A percentile compares a stretch with the other conserved stretches of the same genome.
Conservation (phyloP, 2,113 vertebrate genomes). For the Crotalus tigris region DNA sequence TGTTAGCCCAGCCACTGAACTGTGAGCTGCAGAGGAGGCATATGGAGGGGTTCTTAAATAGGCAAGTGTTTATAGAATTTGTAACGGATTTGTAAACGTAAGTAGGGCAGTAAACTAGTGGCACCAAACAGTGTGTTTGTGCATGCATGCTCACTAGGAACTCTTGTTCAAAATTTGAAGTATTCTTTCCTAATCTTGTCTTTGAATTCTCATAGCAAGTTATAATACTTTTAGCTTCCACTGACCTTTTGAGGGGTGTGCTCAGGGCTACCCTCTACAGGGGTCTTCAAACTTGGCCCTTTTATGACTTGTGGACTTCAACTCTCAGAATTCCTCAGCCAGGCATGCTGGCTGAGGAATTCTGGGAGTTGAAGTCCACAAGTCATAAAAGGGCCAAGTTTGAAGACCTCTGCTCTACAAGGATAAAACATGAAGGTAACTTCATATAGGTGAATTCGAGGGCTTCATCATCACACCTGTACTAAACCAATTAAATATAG, state of each 20-base stretch:
- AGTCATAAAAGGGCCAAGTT: too few relatives aligned
- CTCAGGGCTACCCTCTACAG: not conserved
- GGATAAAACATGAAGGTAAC: not conserved
- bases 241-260: not conserved
- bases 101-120: not conserved
- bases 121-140: not conserved
- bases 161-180: not conserved
- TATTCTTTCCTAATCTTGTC: not conserved
- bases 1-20: not conserved
- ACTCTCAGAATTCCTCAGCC: too few relatives aligned
- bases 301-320: too few relatives aligned
- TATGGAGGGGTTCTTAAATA: not conserved
- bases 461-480: not conserved
- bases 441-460: not conserved
- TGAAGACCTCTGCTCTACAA: not conserved
- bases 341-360: too few relatives aligned
- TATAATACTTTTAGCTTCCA: not conserved
- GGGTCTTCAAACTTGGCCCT: too few relatives aligned
- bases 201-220: not conserved
- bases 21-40: not conserved
- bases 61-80: not conserved
- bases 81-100: not conserved
- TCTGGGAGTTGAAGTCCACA: too few relatives aligned
- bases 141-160: not conserved
- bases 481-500: not conserved